Base-by-base conservation (phyloP, 1,140 invertebrate genomes). In the Macrobrachium rosenbergii region DNA sequence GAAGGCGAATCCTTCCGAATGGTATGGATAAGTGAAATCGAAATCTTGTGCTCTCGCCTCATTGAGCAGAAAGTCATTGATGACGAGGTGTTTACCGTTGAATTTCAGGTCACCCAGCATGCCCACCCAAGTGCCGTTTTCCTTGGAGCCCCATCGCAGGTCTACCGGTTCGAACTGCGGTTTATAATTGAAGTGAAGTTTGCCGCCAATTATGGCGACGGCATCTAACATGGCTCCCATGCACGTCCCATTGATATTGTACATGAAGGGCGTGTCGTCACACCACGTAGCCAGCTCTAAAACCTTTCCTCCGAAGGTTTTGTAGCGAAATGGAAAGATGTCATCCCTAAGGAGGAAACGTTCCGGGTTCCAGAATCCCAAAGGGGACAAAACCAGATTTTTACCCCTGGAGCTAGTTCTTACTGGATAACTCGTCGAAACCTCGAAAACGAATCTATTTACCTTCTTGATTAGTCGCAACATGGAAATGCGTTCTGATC, bases 201-300 rank as follows among this genome's bases (percentile, higher is more conserved):
- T 84, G 58, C 21, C 12, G 59, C 72, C 72, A 43, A 84, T 77
- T 5, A 84, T 84, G 19, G n/a, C 28, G 19, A 84, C 23, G 12
- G 60, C 82, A n/a, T 84, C 82, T 11, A 84, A 5, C n/a, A 60
- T 84, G n/a, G 45, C 17, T 5, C 82, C 82, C 62, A 23, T 63
- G 37, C 82, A 84, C 45, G 28, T n/a, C 7, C 82, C 82, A 5
- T 84, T 59, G 8, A 45, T 37, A 52, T 11, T 14, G n/a, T 84
- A 84, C 59, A 84, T n/a, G 52, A 76, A 77, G 23, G 82, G 82
- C 17, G 69, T 75, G n/a, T 84, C 82, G 37, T 84, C 73, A 28
- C 82, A 84, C 82, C 82, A 84, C 16, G 73, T 43, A 6, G 82
- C 72, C 82, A 84, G 59, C 7, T 75, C 28, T 8, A 84, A 58